Evolutionary conservation across 2,888 invertebrate species (phyloP).

Genomic region (Priocnemis perturbator): DNA sequence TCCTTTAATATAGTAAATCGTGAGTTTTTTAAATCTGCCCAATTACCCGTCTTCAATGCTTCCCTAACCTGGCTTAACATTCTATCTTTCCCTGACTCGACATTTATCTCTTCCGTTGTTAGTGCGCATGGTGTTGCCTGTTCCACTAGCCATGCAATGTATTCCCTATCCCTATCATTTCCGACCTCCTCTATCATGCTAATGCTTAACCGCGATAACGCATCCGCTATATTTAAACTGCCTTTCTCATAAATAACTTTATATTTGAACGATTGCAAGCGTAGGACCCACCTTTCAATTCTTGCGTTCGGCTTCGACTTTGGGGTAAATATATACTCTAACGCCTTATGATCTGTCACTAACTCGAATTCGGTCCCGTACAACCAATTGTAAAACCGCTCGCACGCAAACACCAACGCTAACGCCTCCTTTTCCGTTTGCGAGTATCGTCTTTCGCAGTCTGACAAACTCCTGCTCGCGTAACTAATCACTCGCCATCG

Average conservation of each 20-base stretch:
- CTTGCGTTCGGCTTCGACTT: slow-evolving; percentile 39
- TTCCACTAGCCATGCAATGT: too few relatives aligned
- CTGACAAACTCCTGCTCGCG: slow-evolving; percentile 67
- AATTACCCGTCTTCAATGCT: slow-evolving; percentile 30
- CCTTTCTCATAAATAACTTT: slow-evolving; percentile 53
- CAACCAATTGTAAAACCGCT: slow-evolving; percentile 67
- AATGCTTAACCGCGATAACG: slow-evolving; percentile 54
- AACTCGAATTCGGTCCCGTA: slow-evolving; percentile 68
- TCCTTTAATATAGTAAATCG: slow-evolving; percentile 25
- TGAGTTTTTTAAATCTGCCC: slow-evolving; percentile 24
- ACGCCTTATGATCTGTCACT: slow-evolving; percentile 55
- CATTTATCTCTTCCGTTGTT: slow-evolving; percentile 29
- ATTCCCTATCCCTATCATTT: too few relatives aligned
- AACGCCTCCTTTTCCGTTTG: slow-evolving; percentile 55
- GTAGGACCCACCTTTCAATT: slow-evolving; percentile 59
- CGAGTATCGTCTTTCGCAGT: slow-evolving; percentile 60
- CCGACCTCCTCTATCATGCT: slow-evolving; percentile 21
- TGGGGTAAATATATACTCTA: slow-evolving; percentile 54
- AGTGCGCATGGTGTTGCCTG: slow-evolving; percentile 24
- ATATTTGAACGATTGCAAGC: slow-evolving; percentile 59
- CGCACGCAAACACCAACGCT: slow-evolving; percentile 46
- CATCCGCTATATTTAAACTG: slow-evolving; percentile 58
- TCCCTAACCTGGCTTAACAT: slow-evolving; percentile 24
- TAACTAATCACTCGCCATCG: slow-evolving; percentile 66
- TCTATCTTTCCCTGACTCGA: slow-evolving; percentile 28